Percentiles rank a stretch among this genome's conserved stretches.
Evolutionary conservation across 2,113 vertebrate genomes (phyloP).

Genomic region (Triplophysa rosa): DNA sequence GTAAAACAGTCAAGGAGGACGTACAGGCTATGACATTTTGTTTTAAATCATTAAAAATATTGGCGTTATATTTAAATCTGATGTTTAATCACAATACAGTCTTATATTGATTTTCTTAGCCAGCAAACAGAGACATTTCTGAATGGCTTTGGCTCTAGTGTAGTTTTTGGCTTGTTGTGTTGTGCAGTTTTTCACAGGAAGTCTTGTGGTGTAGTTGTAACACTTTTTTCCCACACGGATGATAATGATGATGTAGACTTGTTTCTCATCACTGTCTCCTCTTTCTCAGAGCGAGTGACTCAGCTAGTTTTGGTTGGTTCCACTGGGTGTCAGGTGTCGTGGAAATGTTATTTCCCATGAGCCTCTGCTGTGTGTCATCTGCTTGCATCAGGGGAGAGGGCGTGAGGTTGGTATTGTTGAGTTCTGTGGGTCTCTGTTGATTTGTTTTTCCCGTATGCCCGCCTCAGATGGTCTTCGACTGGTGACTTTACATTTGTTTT

Average conservation of each 20-base stretch:
- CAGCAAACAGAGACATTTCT: background rate
- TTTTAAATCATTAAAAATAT: too few relatives aligned
- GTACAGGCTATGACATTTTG: too few relatives aligned
- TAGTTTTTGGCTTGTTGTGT: background rate
- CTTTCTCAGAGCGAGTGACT: constrained; percentile 43
- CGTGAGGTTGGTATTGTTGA: constrained; percentile 12
- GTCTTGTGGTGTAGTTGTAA: constrained; percentile 45
- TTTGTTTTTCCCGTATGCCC: background rate
- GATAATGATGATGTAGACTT: background rate
- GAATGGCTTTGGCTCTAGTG: background rate
- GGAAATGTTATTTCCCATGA: constrained; percentile 26
- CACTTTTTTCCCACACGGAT: constrained; percentile 38
- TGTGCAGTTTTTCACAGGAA: constrained; percentile 38
- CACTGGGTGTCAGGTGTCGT: constrained; percentile 21
- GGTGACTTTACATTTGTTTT: background rate
- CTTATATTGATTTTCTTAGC: too few relatives aligned
- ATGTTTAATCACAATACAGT: too few relatives aligned
- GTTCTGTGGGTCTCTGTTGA: constrained; percentile 13
- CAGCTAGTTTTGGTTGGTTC: constrained; percentile 25
- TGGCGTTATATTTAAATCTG: too few relatives aligned
- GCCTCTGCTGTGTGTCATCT: background rate
- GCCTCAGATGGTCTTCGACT: background rate
- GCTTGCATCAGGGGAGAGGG: background rate
- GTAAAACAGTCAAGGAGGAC: too few relatives aligned
- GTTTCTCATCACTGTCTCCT: constrained; percentile 26